These are phyloP conservation scores for Drosophila pruinosa DNA, from an alignment of 1,140 invertebrate species.

Conservation along the genomic window DNA sequence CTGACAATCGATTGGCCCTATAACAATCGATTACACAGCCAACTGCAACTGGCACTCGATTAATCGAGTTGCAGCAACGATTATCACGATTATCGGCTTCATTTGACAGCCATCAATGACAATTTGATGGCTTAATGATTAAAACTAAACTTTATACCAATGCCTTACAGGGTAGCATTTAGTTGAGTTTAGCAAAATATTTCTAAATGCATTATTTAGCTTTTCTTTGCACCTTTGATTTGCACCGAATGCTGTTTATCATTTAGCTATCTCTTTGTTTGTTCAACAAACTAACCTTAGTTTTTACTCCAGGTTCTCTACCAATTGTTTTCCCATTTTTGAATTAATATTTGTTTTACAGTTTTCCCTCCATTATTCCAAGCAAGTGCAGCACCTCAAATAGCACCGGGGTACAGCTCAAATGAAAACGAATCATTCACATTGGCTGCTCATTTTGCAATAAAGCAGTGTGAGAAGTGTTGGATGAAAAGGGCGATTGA, in stretches of 20 bases:
- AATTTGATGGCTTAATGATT: neutral
- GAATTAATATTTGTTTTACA: neutral
- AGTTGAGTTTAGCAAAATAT: neutral
- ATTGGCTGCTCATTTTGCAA: neutral
- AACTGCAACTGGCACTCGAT: conserved; percentile 22
- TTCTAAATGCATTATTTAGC: neutral
- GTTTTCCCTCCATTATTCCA: neutral
- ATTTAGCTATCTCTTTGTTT: too few species aligned
- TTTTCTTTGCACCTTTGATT: neutral
- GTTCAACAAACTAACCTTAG: too few species aligned
- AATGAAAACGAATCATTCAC: neutral
- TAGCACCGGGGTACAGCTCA: neutral
- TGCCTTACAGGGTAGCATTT: neutral
- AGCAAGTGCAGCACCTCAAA: neutral
- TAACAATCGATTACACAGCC: conserved; percentile 15
- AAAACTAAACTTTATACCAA: neutral
- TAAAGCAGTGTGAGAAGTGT: neutral
- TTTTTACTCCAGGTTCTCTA: too few species aligned
- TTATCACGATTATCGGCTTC: neutral
- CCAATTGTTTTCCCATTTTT: too few species aligned
- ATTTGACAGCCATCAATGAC: neutral
- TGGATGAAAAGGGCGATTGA: neutral
- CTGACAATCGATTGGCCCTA: conserved; percentile 36
- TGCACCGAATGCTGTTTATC: too few species aligned
- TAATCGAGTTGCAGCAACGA: neutral